Conservation (phyloP, 2,888 invertebrate species). For the Cosmorhoe ocellata region DNA sequence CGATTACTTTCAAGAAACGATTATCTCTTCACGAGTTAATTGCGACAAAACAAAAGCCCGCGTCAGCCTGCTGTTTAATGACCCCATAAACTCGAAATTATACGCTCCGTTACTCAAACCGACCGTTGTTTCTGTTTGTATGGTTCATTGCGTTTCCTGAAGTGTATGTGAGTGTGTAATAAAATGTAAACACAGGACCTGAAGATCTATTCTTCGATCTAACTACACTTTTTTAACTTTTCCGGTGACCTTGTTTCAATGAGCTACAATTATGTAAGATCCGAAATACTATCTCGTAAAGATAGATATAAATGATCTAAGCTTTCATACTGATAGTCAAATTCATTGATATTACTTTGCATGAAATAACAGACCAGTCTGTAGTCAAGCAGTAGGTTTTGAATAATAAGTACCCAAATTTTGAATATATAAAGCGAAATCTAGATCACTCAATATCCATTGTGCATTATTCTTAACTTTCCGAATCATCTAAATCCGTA, state of each 20-base stretch:
- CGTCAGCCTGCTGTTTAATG: slow-evolving; percentile 65
- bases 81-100: slow-evolving; percentile 73
- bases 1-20: slow-evolving; percentile 62
- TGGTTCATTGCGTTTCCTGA: slow-evolving; percentile 46
- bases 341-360: too few species aligned
- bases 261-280: too few species aligned
- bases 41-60: slow-evolving; percentile 68
- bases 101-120: slow-evolving; percentile 64
- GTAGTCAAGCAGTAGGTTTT: too few species aligned
- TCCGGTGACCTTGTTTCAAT: too few species aligned
- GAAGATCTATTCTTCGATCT: neutral
- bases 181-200: neutral
- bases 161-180: slow-evolving; percentile 16
- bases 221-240: too few species aligned
- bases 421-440: neutral
- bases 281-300: too few species aligned
- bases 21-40: slow-evolving; percentile 75
- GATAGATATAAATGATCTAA: too few species aligned
- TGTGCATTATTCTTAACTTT: slow-evolving; percentile 5
- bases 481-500: slow-evolving; percentile 4
- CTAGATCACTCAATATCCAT: neutral
- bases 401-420: too few species aligned
- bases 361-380: too few species aligned
- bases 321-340: too few species aligned
- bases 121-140: slow-evolving; percentile 53